Percentiles rank a stretch among this genome's conserved stretches.
These are phyloP conservation scores for Gavia stellata DNA, from an alignment of 2,113 vertebrate species.

Conservation along the genomic window DNA sequence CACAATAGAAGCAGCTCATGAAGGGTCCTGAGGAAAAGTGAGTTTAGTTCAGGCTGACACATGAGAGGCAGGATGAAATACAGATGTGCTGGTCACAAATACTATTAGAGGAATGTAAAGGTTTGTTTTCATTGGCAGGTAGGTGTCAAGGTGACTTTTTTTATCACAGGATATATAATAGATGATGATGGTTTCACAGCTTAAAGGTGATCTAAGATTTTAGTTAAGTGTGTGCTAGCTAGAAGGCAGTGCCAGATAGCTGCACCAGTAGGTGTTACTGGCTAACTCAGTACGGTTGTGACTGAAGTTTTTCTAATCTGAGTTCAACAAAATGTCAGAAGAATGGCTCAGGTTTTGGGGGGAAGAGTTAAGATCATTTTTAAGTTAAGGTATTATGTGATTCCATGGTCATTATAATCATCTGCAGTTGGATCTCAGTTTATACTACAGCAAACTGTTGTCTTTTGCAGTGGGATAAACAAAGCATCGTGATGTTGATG, in stretches of 20 bases:
- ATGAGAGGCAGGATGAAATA: neutral
- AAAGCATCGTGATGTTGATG: neutral
- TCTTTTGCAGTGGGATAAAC: neutral
- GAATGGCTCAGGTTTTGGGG: neutral
- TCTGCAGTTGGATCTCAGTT: neutral
- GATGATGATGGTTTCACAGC: neutral
- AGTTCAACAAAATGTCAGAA: neutral
- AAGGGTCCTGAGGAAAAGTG: neutral
- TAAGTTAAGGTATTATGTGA: neutral
- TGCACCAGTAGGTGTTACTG: neutral
- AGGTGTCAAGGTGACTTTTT: neutral
- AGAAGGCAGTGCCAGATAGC: neutral
- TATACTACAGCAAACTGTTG: neutral
- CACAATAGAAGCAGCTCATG: neutral
- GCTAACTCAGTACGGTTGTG: neutral
- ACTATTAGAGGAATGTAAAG: neutral
- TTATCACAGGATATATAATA: neutral
- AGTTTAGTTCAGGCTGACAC: neutral
- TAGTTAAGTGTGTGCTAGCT: neutral
- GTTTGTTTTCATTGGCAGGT: neutral
- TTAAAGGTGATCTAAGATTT: neutral
- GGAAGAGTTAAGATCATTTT: neutral
- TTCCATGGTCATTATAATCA: neutral
- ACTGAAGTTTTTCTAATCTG: neutral
- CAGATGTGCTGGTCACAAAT: neutral